Percentiles rank a stretch among this genome's conserved stretches.
phyloP scores from a whole-genome alignment of 2,888 invertebrate genomes.

The Onchidella celtica region DNA sequence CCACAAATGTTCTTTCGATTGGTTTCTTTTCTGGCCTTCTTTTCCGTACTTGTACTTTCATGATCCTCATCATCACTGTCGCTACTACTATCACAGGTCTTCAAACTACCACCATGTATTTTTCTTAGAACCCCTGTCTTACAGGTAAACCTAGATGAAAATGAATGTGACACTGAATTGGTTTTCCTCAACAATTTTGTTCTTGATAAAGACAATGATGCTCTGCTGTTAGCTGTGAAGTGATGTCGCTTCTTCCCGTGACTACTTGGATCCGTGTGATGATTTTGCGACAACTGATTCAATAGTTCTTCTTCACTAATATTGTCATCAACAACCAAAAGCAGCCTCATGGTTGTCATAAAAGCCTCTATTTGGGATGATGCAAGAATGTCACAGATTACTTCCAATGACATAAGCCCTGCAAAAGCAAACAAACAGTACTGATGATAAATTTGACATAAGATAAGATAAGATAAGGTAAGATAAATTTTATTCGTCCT shows the following conservation, averaged over 20 bases:
- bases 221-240: neutral
- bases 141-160: neutral
- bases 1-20: neutral
- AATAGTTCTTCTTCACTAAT: conserved; percentile 23
- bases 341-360: conserved; percentile 7
- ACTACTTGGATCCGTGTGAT: neutral
- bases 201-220: too few relatives aligned
- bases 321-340: conserved; percentile 23
- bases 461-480: too few relatives aligned
- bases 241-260: neutral
- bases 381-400: too few relatives aligned
- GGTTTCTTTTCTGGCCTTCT: neutral
- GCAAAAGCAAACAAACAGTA: too few relatives aligned
- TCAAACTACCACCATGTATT: neutral
- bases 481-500: too few relatives aligned
- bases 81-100: neutral
- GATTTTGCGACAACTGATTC: neutral
- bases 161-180: neutral
- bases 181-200: neutral
- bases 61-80: neutral
- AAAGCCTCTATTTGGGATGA: too few relatives aligned
- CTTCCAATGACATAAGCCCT: too few relatives aligned
- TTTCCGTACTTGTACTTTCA: too few relatives aligned
- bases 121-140: neutral
- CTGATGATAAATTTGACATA: too few relatives aligned